Base-by-base conservation (phyloP, 30 jellyfish, hydroid and myxozoan genomes). In the Euphysa ruthae region DNA sequence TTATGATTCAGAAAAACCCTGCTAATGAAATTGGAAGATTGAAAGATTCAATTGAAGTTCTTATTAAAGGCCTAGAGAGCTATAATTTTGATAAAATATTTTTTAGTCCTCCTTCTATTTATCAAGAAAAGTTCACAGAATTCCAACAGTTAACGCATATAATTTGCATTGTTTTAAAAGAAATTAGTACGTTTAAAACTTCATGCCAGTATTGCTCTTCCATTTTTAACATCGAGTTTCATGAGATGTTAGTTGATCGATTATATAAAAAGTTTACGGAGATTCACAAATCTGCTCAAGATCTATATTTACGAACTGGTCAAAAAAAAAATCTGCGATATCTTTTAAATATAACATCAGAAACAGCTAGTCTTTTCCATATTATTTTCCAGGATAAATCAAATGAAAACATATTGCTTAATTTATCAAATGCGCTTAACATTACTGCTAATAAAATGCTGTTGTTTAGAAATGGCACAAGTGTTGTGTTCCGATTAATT, bases 11-110 rank as follows among this genome's bases (percentile, higher is more conserved):
- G 13, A 33, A 73, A 60, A 74, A 78, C 16, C 92, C 79, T 32
- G 49, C 49, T 20, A 94, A 91, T 42, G 91, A 94, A 8, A 64
- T 86, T 14, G 96, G 96, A n/a, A 86, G 79, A 55, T 66, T 86
- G 15, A 86, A 94, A 10, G 96, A 86, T 49, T 56, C 94, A 0
- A 89, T 78, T 6, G 96, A 86, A 20, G 51, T 29, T 28, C 79
- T 71, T 74, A 80, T 79, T 1, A 87, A 74, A 25, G 93, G 93
- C 16, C 51, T 86, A 54, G 60, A 78, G 33, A 82, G 57, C 19
- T 86, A 58, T 35, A 88, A 86, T 46, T 30, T 86, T 18, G 81
- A 85, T 8, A 51, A 86, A 35, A 92, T 92, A 24, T 38, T 86
- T 35, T 58, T 86, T 28, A 69, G 78, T 50, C 70, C 79, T 38